Base-by-base conservation (phyloP, 1,140 invertebrate genomes). In the Steinernema feltiae region DNA sequence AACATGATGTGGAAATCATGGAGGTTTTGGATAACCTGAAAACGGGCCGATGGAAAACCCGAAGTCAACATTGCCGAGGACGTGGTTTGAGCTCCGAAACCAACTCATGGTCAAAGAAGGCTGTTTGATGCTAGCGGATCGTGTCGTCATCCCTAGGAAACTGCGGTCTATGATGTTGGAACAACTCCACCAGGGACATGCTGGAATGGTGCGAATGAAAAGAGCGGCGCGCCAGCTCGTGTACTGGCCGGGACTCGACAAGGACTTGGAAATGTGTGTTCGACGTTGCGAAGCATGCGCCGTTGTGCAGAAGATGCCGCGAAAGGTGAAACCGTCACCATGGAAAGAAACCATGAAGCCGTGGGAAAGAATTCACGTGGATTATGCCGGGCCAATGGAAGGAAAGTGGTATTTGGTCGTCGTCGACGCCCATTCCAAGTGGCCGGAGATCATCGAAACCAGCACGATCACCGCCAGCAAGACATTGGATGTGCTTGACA, bases 401-500 rank as follows among this genome's bases (percentile, higher is more conserved):
- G 83, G 81, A 3, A 72, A 70, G 0, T 46, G 74, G 70, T 86
- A 87, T 41, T 75, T 89, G 0, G 80, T 89, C 0, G 69, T 89
- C 0, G 85, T 89, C 0, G 88, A 90, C 74, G 84, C 87, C 1
- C 85, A 83, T 75, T 87, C 86, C 2, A 89, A 89, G 78, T 89
- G 85, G 78, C 85, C 81, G 31, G 89, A 91, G 81, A 91, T 87
- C 30, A 71, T 77, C 27, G 29, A 35, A 12, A 73, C 82, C 21
- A 48, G 70, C 1, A 27, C 32, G 1, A 70, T 41, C n/a, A 78
- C 72, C 1, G 29, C 76, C 1, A 2, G 27, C 18, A 17, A 31
- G 1, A 74, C 81, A 21, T 72, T 76, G 0, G 30, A 70, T 17
- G 30, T 53, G 0, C 41, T 83, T 24, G 30, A 53, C 0, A 77